phyloP scores from a whole-genome alignment of 2,888 invertebrate species.

The Amiota mariae region DNA sequence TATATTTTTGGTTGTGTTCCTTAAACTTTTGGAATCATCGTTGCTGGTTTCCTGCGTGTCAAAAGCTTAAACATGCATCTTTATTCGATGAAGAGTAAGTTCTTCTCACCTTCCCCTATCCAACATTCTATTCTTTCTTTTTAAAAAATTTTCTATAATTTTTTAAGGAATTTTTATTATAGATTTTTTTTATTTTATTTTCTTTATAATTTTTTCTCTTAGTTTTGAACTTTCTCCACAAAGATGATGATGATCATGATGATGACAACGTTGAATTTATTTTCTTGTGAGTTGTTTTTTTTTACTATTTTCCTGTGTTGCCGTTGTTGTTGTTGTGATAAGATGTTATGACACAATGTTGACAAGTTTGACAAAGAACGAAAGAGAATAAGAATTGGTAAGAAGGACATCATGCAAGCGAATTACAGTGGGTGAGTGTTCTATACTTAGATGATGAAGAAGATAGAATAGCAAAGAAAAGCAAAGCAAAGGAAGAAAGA shows the following conservation, averaged over 20 bases:
- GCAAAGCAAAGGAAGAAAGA: background rate
- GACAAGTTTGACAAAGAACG: conserved; percentile 26
- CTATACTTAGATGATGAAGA: background rate
- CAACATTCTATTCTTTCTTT: background rate
- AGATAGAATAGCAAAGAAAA: background rate
- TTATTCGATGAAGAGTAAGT: background rate
- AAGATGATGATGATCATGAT: background rate
- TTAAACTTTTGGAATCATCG: background rate
- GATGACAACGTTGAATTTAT: background rate
- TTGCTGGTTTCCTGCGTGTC: conserved; percentile 3
- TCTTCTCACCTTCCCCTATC: background rate
- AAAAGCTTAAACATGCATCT: background rate
- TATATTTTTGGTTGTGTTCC: background rate
- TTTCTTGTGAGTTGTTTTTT: background rate
- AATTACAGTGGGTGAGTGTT: background rate
- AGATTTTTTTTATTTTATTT: background rate
- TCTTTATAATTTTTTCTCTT: background rate
- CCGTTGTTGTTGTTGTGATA: background rate
- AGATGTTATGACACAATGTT: conserved; percentile 27
- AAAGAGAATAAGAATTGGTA: conserved; percentile 1
- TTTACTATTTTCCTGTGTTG: background rate
- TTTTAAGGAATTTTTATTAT: background rate
- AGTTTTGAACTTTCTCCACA: background rate
- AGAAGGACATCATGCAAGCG: background rate
- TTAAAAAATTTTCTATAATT: background rate